phyloP scores from a whole-genome alignment of 2,888 invertebrate genomes.

The Lasioglossum marginatum region DNA sequence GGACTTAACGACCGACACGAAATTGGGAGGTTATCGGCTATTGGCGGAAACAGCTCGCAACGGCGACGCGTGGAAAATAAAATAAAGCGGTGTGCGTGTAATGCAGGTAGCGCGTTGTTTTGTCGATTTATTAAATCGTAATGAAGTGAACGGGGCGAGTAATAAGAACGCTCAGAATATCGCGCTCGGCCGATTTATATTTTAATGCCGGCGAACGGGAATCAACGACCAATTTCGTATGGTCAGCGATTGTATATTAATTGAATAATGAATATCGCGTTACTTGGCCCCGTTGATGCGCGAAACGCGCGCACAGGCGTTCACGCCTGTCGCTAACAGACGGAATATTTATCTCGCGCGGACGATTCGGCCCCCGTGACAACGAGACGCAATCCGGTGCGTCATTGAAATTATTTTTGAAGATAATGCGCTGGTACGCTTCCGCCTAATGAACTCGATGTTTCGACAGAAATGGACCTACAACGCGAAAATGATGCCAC shows the following conservation, averaged over 20 bases:
- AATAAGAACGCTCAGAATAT: constrained; percentile 15
- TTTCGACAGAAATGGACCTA: constrained; percentile 11
- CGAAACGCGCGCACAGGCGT: constrained; percentile 65
- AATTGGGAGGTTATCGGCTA: neutral
- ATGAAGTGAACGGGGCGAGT: constrained; percentile 1
- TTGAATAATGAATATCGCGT: constrained; percentile 68
- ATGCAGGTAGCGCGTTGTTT: neutral
- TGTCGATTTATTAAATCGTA: constrained; percentile 9
- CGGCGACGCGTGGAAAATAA: neutral
- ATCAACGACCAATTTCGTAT: constrained; percentile 26
- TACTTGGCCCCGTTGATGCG: constrained; percentile 73
- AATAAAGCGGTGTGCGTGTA: neutral
- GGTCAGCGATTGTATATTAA: constrained; percentile 57
- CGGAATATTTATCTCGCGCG: constrained; percentile 71
- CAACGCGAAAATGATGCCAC: constrained; percentile 27
- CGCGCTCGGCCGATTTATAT: constrained; percentile 15
- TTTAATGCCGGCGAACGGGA: constrained; percentile 5
- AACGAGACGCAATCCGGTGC: constrained; percentile 67
- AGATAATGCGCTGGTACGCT: constrained; percentile 17
- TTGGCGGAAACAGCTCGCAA: neutral
- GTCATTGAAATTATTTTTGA: constrained; percentile 69
- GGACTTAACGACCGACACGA: neutral
- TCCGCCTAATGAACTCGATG: constrained; percentile 43
- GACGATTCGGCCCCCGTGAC: constrained; percentile 67
- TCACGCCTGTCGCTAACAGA: constrained; percentile 56